Evolutionary conservation across 2,113 vertebrate genomes (phyloP).

Genomic region (Paradoxurus hermaphroditus): DNA sequence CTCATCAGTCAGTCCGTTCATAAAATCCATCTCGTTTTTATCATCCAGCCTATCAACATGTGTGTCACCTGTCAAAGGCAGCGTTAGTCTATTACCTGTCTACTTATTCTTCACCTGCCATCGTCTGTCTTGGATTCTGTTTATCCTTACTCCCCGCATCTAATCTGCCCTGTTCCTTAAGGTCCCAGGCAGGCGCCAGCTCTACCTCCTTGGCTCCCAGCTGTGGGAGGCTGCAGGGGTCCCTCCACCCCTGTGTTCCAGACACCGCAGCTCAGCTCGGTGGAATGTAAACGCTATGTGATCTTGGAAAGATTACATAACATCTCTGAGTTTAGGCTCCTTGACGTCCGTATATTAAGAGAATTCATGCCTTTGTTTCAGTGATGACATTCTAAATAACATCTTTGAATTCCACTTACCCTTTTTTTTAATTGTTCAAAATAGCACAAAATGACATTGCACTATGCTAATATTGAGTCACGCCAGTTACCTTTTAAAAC

Average conservation of each 20-base stretch:
- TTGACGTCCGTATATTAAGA: background rate
- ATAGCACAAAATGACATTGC: slow-evolving; percentile 74
- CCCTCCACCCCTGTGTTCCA: background rate
- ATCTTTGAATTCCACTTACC: slow-evolving; percentile 19
- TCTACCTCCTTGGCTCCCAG: background rate
- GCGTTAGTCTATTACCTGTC: background rate
- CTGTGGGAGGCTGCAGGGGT: background rate
- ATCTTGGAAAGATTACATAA: background rate
- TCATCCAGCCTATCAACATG: background rate
- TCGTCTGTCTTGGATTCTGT: background rate
- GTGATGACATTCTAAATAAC: background rate
- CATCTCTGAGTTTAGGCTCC: background rate
- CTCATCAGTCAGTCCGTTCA: background rate
- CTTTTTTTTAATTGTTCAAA: slow-evolving; percentile 63
- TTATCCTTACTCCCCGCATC: background rate
- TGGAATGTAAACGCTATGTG: background rate
- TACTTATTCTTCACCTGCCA: background rate
- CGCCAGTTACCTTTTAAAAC: background rate
- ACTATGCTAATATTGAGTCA: slow-evolving; percentile 65
- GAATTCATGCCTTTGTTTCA: background rate
- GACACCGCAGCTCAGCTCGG: background rate
- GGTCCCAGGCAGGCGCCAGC: background rate
- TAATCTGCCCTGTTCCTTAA: background rate
- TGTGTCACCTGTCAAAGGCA: slow-evolving; percentile 7
- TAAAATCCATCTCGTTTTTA: background rate